Conservation (phyloP, 2,797 vertebrate species). For the Neostethus bicornis region DNA sequence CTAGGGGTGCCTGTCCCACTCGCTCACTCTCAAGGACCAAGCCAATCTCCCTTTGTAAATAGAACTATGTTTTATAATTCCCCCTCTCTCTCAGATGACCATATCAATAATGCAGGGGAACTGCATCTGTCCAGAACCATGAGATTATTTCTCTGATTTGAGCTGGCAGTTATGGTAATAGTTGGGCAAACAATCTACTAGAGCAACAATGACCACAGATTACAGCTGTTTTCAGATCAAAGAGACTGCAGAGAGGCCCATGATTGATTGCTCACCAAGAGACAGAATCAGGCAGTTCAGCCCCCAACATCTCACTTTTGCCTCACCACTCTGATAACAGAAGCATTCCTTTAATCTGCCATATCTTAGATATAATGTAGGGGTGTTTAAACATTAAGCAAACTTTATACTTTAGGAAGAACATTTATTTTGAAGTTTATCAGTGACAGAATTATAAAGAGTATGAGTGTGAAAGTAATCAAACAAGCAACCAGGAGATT, state of each 20-base stretch:
- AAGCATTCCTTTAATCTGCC: slow-evolving; percentile 66
- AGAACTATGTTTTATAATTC: slow-evolving; percentile 99
- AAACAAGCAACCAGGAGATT: neutral
- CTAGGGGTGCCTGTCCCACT: slow-evolving; percentile 93
- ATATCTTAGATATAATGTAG: slow-evolving; percentile 45
- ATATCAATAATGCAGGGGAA: slow-evolving; percentile 99
- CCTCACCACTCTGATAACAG: slow-evolving; percentile 80
- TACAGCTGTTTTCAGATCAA: slow-evolving; percentile 97
- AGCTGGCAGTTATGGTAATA: slow-evolving; percentile 99
- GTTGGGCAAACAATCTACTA: slow-evolving; percentile 99
- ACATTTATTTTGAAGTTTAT: slow-evolving; percentile 1
- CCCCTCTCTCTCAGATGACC: slow-evolving; percentile 90
- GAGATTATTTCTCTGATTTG: slow-evolving; percentile 99
- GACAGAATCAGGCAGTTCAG: slow-evolving; percentile 85
- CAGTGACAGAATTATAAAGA: neutral
- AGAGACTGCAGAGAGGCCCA: slow-evolving; percentile 85
- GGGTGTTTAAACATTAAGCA: slow-evolving; percentile 20
- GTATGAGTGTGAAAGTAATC: neutral
- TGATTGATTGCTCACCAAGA: slow-evolving; percentile 89
- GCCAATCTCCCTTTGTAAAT: slow-evolving; percentile 99
- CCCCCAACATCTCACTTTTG: slow-evolving; percentile 80
- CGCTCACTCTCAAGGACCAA: slow-evolving; percentile 95
- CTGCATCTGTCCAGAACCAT: slow-evolving; percentile 93
- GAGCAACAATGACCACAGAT: slow-evolving; percentile 92
- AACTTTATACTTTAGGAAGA: slow-evolving; percentile 48